Evolutionary conservation across 2,888 invertebrate genomes (phyloP).

Genomic region (Gasteruption jaculator): DNA sequence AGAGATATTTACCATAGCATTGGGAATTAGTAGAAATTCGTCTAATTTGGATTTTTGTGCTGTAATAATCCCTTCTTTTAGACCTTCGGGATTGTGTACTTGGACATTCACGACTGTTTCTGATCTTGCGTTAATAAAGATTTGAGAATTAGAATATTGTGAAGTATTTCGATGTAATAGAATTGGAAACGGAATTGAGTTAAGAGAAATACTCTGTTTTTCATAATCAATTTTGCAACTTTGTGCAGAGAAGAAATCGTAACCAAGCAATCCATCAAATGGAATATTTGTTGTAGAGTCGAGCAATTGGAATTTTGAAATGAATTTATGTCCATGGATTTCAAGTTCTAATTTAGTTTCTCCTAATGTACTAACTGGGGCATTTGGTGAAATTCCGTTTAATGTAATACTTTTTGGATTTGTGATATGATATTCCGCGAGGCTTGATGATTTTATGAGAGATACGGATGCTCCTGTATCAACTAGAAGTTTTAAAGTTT

Average conservation of each 20-base stretch:
- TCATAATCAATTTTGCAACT: not conserved
- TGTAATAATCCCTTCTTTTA: constrained; percentile 5
- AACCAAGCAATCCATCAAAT: constrained; percentile 7
- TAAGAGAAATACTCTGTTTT: not conserved
- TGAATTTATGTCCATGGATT: too few relatives aligned
- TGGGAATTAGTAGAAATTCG: constrained; percentile 7
- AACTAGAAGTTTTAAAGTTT: constrained; percentile 13
- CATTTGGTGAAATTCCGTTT: not conserved
- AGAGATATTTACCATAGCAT: constrained; percentile 9
- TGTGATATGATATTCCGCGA: not conserved
- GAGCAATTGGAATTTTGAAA: constrained; percentile 5
- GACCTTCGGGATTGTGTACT: constrained; percentile 4
- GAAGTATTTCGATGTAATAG: constrained; percentile 5
- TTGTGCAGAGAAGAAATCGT: constrained; percentile 3
- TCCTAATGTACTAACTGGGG: constrained; percentile 12
- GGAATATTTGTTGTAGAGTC: constrained; percentile 4
- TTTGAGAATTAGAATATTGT: not conserved
- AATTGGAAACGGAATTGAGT: constrained; percentile 1
- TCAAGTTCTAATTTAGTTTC: constrained; percentile 5
- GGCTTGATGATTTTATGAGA: constrained; percentile 2
- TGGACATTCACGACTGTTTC: constrained; percentile 6
- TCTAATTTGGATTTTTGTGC: not conserved
- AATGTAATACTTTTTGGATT: not conserved
- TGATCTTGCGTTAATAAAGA: not conserved
- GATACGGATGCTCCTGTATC: constrained; percentile 14